Conservation (phyloP, 2,797 vertebrate genomes). For the Acipenser transmontanus region DNA sequence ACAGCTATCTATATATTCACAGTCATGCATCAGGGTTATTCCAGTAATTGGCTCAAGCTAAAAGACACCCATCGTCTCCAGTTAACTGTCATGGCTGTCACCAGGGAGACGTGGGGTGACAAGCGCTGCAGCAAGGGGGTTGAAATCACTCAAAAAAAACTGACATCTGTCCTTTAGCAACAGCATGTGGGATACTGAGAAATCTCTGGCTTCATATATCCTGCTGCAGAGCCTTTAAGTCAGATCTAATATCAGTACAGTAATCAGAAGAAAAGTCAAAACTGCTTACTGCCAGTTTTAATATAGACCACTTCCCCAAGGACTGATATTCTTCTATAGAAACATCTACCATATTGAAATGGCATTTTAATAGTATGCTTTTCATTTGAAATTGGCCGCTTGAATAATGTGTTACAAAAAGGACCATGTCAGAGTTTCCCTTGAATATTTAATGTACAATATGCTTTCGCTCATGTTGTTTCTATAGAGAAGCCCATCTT, state of each 20-base stretch:
- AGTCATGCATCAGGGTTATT: conserved; percentile 25
- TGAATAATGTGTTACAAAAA: no score
- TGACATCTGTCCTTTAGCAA: conserved; percentile 32
- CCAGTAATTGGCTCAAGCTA: conserved; percentile 37
- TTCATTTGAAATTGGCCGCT: no score
- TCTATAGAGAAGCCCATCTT: no score
- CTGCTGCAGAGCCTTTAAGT: not conserved
- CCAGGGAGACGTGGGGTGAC: conserved; percentile 22
- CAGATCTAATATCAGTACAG: not conserved
- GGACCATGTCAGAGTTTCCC: no score
- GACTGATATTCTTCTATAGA: conserved; percentile 16
- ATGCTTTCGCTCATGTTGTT: no score
- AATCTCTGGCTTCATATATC: conserved; percentile 3
- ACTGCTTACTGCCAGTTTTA: not conserved
- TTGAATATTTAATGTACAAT: no score
- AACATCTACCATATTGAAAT: no score
- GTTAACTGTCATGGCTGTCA: conserved; percentile 36
- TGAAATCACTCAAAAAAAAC: conserved; percentile 32
- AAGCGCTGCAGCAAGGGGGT: conserved; percentile 28
- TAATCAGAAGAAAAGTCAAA: not conserved
- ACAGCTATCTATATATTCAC: conserved; percentile 38
- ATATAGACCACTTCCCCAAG: not conserved
- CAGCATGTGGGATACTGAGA: conserved; percentile 6
- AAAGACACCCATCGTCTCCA: conserved; percentile 28
- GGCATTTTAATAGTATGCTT: no score